A percentile compares a stretch with the other conserved stretches of the same genome.
Conservation (phyloP, 2,888 invertebrate genomes). For the Acleris laterana region DNA sequence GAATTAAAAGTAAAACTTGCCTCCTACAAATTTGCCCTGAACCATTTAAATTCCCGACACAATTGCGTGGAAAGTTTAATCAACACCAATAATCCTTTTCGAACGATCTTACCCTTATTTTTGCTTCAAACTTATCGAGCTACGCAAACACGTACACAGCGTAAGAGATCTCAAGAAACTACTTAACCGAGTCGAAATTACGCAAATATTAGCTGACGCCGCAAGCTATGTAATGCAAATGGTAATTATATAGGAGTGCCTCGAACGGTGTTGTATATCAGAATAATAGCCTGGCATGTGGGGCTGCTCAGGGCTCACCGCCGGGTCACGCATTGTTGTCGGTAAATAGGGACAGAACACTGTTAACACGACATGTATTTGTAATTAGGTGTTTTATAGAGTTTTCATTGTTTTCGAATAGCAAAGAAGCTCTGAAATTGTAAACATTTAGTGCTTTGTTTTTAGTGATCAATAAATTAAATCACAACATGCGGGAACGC, state of each 20-base stretch:
- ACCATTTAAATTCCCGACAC: too few species aligned
- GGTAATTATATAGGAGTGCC: constrained; percentile 27
- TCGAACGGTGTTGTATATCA: constrained; percentile 13
- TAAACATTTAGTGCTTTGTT: too few species aligned
- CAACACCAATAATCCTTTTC: too few species aligned
- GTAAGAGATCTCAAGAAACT: constrained; percentile 33
- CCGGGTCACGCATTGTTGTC: constrained; percentile 15
- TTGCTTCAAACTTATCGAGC: too few species aligned
- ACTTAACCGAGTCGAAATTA: constrained; percentile 23
- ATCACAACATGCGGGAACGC: too few species aligned
- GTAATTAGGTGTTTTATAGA: background rate
- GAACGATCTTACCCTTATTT: too few species aligned
- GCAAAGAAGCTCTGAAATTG: too few species aligned
- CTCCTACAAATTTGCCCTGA: too few species aligned
- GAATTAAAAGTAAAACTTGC: too few species aligned
- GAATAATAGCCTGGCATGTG: constrained; percentile 24
- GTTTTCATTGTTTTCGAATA: too few species aligned
- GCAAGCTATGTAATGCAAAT: constrained; percentile 27
- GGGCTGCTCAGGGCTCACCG: constrained; percentile 17
- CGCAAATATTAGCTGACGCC: constrained; percentile 30
- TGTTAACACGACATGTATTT: background rate
- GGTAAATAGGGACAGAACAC: constrained; percentile 3
- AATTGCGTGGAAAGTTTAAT: too few species aligned
- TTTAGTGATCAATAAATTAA: too few species aligned
- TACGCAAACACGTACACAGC: constrained; percentile 10